A percentile compares a stretch with the other conserved stretches of the same genome.
These are phyloP conservation scores for Steinernema hermaphroditum DNA, from an alignment of 2,888 invertebrate genomes.

Conservation along the genomic window DNA sequence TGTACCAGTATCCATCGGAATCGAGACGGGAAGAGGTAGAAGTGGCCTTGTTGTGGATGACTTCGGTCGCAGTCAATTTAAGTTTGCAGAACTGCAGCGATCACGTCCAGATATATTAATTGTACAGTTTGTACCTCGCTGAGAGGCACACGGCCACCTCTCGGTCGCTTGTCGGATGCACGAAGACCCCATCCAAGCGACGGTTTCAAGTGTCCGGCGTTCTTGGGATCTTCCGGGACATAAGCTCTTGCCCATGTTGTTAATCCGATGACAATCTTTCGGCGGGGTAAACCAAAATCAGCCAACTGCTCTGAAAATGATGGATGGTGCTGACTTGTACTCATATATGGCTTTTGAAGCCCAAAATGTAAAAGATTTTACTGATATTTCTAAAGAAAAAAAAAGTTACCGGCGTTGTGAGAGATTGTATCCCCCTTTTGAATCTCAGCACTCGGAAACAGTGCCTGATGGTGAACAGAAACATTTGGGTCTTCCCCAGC, in stretches of 20 bases:
- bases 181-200: neutral
- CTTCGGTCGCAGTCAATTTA: neutral
- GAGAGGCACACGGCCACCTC: neutral
- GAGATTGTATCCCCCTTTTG: conserved; percentile 33
- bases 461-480: conserved; percentile 39
- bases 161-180: neutral
- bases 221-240: neutral
- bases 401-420: conserved; percentile 26
- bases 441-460: conserved; percentile 21
- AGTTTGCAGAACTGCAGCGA: conserved; percentile 36
- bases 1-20: conserved; percentile 35
- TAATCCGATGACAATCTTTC: conserved; percentile 42
- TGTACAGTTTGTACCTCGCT: neutral
- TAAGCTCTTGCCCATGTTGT: conserved; percentile 42
- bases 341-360: too few relatives aligned
- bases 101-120: neutral
- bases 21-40: conserved; percentile 35
- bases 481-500: conserved; percentile 26
- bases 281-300: conserved; percentile 35
- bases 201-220: neutral
- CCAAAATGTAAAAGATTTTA: neutral
- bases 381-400: neutral
- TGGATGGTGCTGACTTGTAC: too few relatives aligned
- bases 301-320: too few relatives aligned
- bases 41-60: conserved; percentile 15